A percentile compares a stretch with the other conserved stretches of the same genome.
Conservation (phyloP, 1,140 invertebrate genomes). For the Cheumatopsyche charites region DNA sequence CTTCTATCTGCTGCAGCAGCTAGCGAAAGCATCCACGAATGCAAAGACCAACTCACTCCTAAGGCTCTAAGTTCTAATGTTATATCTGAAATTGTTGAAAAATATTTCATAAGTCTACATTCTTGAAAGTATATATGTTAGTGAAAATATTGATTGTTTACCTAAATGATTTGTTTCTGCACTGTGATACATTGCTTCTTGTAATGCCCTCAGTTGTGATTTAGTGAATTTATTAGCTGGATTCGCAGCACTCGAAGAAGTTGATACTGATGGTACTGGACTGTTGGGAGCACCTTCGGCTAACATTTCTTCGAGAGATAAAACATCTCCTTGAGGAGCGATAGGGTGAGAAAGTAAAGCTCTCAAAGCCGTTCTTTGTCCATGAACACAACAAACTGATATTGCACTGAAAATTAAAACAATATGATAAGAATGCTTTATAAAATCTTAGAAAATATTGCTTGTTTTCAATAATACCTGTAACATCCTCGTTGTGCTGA, state of each 20-base stretch:
- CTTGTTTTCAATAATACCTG: constrained; percentile 57
- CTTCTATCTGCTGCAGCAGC: constrained; percentile 82
- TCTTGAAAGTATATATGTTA: neutral
- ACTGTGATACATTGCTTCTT: constrained; percentile 92
- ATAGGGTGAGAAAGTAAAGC: constrained; percentile 80
- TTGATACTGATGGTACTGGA: constrained; percentile 56
- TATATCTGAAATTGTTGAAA: constrained; percentile 69
- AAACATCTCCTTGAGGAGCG: constrained; percentile 73
- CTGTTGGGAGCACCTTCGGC: constrained; percentile 73
- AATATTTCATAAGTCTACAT: neutral
- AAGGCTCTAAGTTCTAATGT: constrained; percentile 82
- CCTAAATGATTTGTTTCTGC: constrained; percentile 88
- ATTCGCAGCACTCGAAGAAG: constrained; percentile 51
- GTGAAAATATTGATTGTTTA: constrained; percentile 51
- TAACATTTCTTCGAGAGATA: constrained; percentile 88
- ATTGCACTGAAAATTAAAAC: constrained; percentile 67
- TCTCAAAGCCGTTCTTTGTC: constrained; percentile 76
- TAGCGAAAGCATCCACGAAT: constrained; percentile 91
- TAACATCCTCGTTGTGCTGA: constrained; percentile 83
- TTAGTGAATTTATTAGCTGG: constrained; percentile 71
- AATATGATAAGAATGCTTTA: neutral
- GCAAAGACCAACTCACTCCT: constrained; percentile 86
- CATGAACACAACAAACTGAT: constrained; percentile 85
- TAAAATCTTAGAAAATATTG: neutral
- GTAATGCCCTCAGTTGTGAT: constrained; percentile 80